Percentiles rank a stretch among this genome's conserved stretches.
These are phyloP conservation scores for Thalpophila matura DNA, from an alignment of 2,888 invertebrate genomes.

Conservation along the genomic window DNA sequence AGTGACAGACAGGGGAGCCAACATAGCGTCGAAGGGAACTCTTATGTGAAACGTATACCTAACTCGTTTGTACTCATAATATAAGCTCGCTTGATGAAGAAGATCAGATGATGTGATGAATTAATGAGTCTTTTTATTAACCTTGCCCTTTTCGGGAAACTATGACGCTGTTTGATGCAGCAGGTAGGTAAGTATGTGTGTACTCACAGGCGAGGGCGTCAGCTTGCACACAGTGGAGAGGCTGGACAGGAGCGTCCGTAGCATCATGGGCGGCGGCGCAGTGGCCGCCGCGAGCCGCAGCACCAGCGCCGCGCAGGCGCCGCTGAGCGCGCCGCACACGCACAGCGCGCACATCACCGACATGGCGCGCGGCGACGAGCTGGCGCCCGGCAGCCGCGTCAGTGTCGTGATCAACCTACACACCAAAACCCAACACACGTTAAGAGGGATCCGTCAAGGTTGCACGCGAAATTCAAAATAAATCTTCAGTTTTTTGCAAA, in stretches of 20 bases:
- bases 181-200: too few relatives aligned
- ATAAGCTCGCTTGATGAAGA: too few relatives aligned
- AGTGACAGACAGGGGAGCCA: too few relatives aligned
- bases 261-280: constrained; percentile 66
- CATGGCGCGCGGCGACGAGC: constrained; percentile 67
- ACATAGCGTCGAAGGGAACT: too few relatives aligned
- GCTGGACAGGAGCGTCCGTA: constrained; percentile 65
- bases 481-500: too few relatives aligned
- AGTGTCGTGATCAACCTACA: constrained; percentile 77
- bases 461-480: too few relatives aligned
- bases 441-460: neutral
- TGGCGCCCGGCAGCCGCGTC: constrained; percentile 72
- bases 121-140: neutral
- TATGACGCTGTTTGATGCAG: neutral
- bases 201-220: constrained; percentile 64
- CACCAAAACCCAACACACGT: neutral
- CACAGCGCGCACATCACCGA: constrained; percentile 68
- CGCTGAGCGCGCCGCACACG: constrained; percentile 68
- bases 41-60: too few relatives aligned
- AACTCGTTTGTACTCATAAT: too few relatives aligned
- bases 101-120: too few relatives aligned
- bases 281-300: constrained; percentile 67
- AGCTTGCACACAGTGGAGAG: constrained; percentile 65
- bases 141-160: neutral
- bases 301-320: constrained; percentile 71